Evolutionary conservation across 2,888 invertebrate species (phyloP).

Genomic region (Zhengitettix transpicula): DNA sequence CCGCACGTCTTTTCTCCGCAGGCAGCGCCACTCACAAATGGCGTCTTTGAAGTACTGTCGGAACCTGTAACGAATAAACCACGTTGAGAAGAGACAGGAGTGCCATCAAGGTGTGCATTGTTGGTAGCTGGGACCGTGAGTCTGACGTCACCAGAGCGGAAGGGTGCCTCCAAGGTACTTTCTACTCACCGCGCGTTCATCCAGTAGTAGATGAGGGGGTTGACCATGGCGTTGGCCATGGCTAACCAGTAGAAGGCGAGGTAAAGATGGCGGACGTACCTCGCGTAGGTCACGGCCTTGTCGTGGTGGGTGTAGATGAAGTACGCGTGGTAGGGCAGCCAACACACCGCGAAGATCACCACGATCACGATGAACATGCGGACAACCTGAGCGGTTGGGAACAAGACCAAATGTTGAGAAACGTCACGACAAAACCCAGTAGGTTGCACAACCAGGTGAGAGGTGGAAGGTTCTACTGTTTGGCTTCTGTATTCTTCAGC

Average conservation of each 20-base stretch:
- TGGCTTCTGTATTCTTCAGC: too few relatives aligned
- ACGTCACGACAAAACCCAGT: too few relatives aligned
- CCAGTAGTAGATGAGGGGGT: slow-evolving; percentile 84
- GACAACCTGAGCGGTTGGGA: slow-evolving; percentile 62
- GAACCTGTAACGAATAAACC: slow-evolving; percentile 33
- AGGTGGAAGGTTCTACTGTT: too few relatives aligned
- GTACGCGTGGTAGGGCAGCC: slow-evolving; percentile 77
- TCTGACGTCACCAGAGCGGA: too few relatives aligned
- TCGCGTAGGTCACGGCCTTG: slow-evolving; percentile 42
- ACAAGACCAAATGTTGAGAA: too few relatives aligned
- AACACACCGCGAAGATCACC: slow-evolving; percentile 70
- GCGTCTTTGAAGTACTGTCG: slow-evolving; percentile 52
- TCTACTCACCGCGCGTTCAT: slow-evolving; percentile 67
- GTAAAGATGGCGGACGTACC: slow-evolving; percentile 70
- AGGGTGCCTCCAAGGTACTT: not conserved
- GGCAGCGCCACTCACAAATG: slow-evolving; percentile 41
- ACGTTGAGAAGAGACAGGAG: too few relatives aligned
- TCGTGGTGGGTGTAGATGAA: slow-evolving; percentile 69
- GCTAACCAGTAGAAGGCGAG: slow-evolving; percentile 79
- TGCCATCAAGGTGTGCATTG: too few relatives aligned
- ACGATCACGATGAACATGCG: slow-evolving; percentile 81
- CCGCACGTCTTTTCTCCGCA: slow-evolving; percentile 16
- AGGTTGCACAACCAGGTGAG: too few relatives aligned
- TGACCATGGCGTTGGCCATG: slow-evolving; percentile 87
- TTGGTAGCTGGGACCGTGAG: too few relatives aligned